phyloP scores from a whole-genome alignment of 2,888 invertebrate genomes.

The Cryptocephalus moraei region DNA sequence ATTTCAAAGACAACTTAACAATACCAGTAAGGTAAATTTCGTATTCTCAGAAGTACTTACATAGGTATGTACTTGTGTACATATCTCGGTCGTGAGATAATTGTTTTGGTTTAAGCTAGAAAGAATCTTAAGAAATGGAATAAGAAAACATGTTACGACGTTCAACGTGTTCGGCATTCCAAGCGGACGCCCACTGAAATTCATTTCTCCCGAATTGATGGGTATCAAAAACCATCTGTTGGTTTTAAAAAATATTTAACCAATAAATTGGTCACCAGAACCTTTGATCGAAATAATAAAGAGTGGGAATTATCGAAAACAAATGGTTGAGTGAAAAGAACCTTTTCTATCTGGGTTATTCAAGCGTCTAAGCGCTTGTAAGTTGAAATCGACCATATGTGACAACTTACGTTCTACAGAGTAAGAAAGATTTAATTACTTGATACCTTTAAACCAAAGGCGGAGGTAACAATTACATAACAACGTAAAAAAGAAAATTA shows the following conservation, averaged over 20 bases:
- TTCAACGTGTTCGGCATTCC: constrained; percentile 20
- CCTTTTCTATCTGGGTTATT: no score
- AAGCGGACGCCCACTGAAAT: constrained; percentile 22
- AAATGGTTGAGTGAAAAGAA: no score
- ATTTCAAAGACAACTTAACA: not conserved
- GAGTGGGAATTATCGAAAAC: no score
- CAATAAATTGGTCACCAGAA: constrained; percentile 8
- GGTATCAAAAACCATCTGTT: constrained; percentile 24
- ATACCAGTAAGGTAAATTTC: not conserved
- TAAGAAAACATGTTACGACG: constrained; percentile 19
- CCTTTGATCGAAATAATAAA: constrained; percentile 1
- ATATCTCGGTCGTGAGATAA: not conserved
- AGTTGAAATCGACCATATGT: no score
- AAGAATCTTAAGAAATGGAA: constrained; percentile 17
- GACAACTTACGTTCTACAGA: no score
- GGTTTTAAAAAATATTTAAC: constrained; percentile 20
- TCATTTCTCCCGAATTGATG: constrained; percentile 24
- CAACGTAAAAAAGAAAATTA: no score
- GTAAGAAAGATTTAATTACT: no score
- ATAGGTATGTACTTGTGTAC: no score
- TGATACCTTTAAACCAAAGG: no score
- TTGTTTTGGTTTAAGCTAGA: constrained; percentile 8
- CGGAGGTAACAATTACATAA: no score
- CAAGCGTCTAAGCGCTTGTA: no score
- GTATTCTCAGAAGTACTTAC: not conserved